Percentiles rank a stretch among this genome's conserved stretches.
phyloP scores from a whole-genome alignment of 2,888 invertebrate genomes.

The Myathropa florea region DNA sequence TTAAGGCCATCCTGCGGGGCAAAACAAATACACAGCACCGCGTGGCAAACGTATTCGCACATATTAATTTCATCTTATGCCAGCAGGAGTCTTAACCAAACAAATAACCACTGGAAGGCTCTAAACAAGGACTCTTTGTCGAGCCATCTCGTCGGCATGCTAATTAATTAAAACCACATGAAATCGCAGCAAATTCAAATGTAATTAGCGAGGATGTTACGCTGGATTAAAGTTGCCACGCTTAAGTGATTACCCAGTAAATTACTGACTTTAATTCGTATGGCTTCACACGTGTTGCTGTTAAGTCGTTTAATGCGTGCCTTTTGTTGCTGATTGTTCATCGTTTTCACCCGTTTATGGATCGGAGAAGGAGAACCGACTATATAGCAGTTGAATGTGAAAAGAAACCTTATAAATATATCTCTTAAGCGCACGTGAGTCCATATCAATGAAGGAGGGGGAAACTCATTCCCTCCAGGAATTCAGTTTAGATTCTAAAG shows the following conservation, averaged over 20 bases:
- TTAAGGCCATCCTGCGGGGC: background rate
- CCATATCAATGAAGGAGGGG: no score
- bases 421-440: no score
- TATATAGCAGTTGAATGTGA: no score
- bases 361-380: background rate
- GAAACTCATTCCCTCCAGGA: no score
- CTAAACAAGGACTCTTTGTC: background rate
- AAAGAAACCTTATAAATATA: no score
- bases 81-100: background rate
- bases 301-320: constrained; percentile 15
- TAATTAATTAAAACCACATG: constrained; percentile 42
- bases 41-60: background rate
- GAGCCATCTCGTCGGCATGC: background rate
- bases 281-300: constrained; percentile 28
- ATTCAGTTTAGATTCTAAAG: background rate
- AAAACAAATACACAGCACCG: background rate
- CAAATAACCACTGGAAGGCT: background rate
- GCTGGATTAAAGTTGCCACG: constrained; percentile 35
- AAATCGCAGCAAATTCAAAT: constrained; percentile 47
- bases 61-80: background rate
- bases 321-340: constrained; percentile 11
- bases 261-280: constrained; percentile 15
- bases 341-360: background rate
- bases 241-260: constrained; percentile 39
- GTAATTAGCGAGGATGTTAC: constrained; percentile 34